These are phyloP conservation scores for Linyphia triangularis DNA, from an alignment of 2,888 invertebrate species.

Conservation along the genomic window DNA sequence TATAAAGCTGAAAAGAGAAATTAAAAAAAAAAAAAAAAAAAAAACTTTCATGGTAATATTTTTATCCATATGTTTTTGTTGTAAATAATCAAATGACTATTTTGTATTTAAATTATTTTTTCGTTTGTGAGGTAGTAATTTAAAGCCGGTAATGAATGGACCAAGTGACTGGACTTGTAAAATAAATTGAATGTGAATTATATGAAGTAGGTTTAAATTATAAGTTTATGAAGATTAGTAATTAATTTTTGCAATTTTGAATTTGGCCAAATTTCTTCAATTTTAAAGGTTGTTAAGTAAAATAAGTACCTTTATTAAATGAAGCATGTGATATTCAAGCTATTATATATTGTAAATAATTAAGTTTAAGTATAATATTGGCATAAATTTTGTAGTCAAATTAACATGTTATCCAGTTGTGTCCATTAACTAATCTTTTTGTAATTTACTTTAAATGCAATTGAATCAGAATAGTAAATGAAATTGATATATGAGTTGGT, in stretches of 20 bases:
- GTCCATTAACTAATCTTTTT: neutral
- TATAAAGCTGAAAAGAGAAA: too few species aligned
- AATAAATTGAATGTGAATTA: neutral
- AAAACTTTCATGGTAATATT: too few species aligned
- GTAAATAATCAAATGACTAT: too few species aligned
- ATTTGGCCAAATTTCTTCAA: neutral
- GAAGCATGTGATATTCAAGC: neutral
- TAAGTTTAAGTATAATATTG: neutral
- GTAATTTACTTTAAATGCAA: neutral
- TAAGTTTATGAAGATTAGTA: neutral
- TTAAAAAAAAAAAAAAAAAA: too few species aligned
- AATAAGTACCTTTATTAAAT: constrained; percentile 15
- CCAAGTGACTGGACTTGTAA: neutral
- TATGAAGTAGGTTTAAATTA: neutral
- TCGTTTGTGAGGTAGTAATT: too few species aligned
- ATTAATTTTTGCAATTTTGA: neutral
- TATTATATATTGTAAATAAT: neutral
- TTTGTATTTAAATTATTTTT: too few species aligned
- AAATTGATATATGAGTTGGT: neutral
- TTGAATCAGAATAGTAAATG: too few species aligned
- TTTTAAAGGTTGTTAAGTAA: neutral
- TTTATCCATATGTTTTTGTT: too few species aligned
- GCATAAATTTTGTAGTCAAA: neutral
- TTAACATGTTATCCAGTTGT: neutral
- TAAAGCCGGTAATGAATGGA: too few species aligned